Conservation (phyloP, 2,797 vertebrate genomes). For the Acipenser transmontanus region DNA sequence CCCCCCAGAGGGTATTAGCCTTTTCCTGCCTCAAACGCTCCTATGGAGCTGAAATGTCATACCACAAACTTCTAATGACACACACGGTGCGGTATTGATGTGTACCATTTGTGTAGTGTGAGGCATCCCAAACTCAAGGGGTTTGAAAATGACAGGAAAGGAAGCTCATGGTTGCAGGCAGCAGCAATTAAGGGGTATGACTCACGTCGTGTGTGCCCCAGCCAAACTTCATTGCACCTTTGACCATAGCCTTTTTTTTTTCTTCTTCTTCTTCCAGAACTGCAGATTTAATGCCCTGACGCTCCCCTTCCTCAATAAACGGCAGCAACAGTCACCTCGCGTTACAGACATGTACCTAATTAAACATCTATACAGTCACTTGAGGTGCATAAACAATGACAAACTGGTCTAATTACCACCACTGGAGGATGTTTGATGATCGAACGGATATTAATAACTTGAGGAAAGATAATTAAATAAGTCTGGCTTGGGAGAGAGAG, state of each 20-base stretch:
- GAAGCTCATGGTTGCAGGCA: conserved; percentile 22
- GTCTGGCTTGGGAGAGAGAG: neutral
- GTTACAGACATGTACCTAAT: neutral
- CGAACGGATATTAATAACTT: too few species aligned
- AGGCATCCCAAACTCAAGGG: conserved; percentile 26
- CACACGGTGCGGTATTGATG: conserved; percentile 1
- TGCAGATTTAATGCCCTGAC: conserved; percentile 18
- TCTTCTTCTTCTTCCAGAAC: too few species aligned
- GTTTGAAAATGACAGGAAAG: conserved; percentile 33
- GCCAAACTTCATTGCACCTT: conserved; percentile 19
- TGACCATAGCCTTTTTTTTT: conserved; percentile 9
- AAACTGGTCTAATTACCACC: conserved; percentile 12
- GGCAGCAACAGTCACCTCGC: too few species aligned
- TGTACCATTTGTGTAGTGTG: conserved; percentile 16
- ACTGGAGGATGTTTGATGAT: neutral
- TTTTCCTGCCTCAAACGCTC: neutral
- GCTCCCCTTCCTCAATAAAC: conserved; percentile 11
- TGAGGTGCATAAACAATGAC: conserved; percentile 4
- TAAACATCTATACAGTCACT: conserved; percentile 2
- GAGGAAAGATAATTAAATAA: too few species aligned
- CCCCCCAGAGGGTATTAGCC: neutral
- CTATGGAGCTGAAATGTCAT: neutral
- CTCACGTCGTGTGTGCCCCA: conserved; percentile 19
- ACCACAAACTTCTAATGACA: conserved; percentile 16
- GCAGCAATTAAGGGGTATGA: conserved; percentile 29